Conservation (phyloP, 2,113 vertebrate species). For the Plestiodon gilberti region DNA sequence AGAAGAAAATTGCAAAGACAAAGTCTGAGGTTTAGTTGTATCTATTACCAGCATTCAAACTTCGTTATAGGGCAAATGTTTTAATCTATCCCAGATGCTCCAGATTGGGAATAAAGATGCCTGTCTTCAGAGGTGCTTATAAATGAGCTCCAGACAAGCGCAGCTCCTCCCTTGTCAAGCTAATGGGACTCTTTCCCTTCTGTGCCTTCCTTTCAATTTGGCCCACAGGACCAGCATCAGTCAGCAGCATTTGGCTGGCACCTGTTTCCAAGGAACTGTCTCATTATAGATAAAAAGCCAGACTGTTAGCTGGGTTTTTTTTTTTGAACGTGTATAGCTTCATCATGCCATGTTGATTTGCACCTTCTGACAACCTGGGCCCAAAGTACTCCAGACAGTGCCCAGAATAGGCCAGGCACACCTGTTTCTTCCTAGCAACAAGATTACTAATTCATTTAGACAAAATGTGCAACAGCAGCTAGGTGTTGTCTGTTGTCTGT, state of each 20-base stretch:
- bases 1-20: neutral
- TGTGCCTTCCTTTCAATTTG: neutral
- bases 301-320: neutral
- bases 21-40: constrained; percentile 3
- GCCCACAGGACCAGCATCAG: neutral
- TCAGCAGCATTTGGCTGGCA: fast-evolving
- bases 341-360: neutral
- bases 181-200: neutral
- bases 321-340: fast-evolving
- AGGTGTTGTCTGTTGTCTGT: constrained; percentile 47
- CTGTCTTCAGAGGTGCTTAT: neutral
- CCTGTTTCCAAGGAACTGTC: neutral
- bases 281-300: neutral
- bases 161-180: neutral
- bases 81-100: fast-evolving
- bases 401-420: constrained; percentile 4
- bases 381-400: neutral
- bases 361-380: neutral
- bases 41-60: fast-evolving
- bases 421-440: neutral
- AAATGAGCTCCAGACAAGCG: neutral
- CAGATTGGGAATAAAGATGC: neutral
- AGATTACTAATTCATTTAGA: constrained; percentile 24
- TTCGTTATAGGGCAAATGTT: neutral
- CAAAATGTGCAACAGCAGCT: constrained; percentile 31